Base-by-base conservation (phyloP, 2,113 vertebrate species). In the Microtus richardsoni region DNA sequence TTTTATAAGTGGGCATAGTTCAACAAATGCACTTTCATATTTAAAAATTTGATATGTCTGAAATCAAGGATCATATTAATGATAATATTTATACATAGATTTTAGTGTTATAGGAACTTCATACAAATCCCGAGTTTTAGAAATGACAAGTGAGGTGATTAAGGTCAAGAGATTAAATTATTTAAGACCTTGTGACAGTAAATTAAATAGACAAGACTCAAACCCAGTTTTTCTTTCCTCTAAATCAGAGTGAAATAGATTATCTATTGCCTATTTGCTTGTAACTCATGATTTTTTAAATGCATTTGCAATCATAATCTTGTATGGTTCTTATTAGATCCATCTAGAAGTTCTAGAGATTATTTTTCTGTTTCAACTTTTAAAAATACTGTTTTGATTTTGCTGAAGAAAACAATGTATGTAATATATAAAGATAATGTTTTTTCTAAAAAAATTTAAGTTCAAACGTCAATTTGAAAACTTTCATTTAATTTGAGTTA, bases 91-190 rank as follows among this genome's bases (percentile, higher is more conserved):
- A 44, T 41, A 64, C 49, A 17, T 68, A 70, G 33, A 92, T 89
- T 95, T 95, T 68, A 79, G 2, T 91, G 24, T 58, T 95, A 68
- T 95, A 44, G 83, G 70, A 89, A 54, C 70, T 39, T 95, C 64
- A 93, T 26, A 89, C 12, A 33, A 95, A 79, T 21, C 84, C 44
- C 89, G 3, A 95, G 74, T 86, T 96, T 94, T 89, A 89, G 70
- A 95, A 96, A 89, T 83, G 75, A 52, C 75, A 80, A 49, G 89
- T 93, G 58, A 91, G 58, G 33, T 96, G 54, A 93, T 7, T 85
- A 68, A 44, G 66, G 68, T 93, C 83, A 93, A 95, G 87, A 97
- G 96, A 95, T 95, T 86, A 89, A 96, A 96, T 97, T 96, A 91
- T 93, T 91, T 88, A 88, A 93, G 22, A 70, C 2, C 68, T 86